A percentile compares a stretch with the other conserved stretches of the same genome.
Evolutionary conservation across 2,797 vertebrate species (phyloP).

Genomic region (Scleropages formosus): DNA sequence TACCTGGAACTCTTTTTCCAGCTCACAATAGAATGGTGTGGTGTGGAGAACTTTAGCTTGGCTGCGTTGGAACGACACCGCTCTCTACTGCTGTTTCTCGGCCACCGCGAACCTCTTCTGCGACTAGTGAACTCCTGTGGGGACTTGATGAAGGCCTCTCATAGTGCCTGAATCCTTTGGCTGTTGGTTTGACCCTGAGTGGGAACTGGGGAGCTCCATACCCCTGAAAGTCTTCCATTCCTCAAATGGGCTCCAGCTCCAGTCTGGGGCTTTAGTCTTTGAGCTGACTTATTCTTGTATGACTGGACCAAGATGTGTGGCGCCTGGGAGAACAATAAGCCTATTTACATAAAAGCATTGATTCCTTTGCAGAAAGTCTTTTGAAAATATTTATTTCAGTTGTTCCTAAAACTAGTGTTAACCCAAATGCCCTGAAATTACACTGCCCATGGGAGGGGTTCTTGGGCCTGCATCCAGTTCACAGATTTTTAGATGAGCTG

Average conservation of each 20-base stretch:
- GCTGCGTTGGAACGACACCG: background rate
- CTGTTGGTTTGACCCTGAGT: background rate
- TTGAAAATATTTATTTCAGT: conserved; percentile 39
- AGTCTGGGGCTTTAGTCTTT: background rate
- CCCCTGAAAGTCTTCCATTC: conserved; percentile 11
- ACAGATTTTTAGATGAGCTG: background rate
- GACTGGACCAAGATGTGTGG: conserved; percentile 48
- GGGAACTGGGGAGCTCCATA: background rate
- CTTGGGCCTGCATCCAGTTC: background rate
- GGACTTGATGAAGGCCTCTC: no score
- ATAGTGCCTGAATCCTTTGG: no score
- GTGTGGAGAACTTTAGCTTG: background rate
- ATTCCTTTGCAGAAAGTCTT: conserved; percentile 41
- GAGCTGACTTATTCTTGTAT: background rate
- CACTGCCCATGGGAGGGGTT: background rate
- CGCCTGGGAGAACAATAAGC: conserved; percentile 58
- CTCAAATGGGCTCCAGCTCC: background rate
- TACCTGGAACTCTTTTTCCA: background rate
- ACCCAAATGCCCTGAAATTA: conserved; percentile 48
- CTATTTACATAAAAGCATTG: conserved; percentile 58
- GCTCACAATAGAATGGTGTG: background rate
- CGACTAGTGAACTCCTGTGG: no score
- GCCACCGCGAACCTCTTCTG: background rate
- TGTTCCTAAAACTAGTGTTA: conserved; percentile 58
- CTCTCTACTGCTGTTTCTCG: background rate